These are phyloP conservation scores for Cremastinae sp. DNA, from an alignment of 2,888 invertebrate species.

Conservation along the genomic window DNA sequence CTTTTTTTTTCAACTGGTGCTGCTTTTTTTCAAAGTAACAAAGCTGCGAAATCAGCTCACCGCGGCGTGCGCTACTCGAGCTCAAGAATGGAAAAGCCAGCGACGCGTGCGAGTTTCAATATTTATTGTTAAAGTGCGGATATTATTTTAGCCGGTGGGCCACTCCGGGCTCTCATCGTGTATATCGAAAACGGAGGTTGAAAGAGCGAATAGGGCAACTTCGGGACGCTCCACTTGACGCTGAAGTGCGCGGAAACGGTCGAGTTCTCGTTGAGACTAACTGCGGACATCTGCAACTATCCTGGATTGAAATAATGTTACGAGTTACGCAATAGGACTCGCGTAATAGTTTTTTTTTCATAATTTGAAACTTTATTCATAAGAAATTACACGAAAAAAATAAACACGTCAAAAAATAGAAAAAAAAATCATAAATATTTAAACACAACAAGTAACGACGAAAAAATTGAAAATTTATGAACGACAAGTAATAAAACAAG, in stretches of 20 bases:
- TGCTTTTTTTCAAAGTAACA: slow-evolving; percentile 25
- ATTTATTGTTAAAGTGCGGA: slow-evolving; percentile 57
- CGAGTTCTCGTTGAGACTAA: slow-evolving; percentile 38
- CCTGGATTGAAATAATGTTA: slow-evolving; percentile 5
- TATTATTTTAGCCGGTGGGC: slow-evolving; percentile 72
- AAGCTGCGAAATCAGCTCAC: slow-evolving; percentile 42
- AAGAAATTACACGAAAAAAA: neutral
- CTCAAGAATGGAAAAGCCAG: slow-evolving; percentile 65
- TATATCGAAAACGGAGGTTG: slow-evolving; percentile 51
- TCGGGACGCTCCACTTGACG: slow-evolving; percentile 73
- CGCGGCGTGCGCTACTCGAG: slow-evolving; percentile 47
- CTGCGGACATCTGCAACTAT: slow-evolving; percentile 73
- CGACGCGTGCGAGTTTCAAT: slow-evolving; percentile 72
- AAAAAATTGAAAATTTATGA: too few relatives aligned
- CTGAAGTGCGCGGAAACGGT: slow-evolving; percentile 69
- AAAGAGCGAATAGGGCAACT: slow-evolving; percentile 18
- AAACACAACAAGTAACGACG: too few relatives aligned
- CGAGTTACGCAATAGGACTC: too few relatives aligned
- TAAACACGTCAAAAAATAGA: neutral
- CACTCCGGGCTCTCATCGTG: slow-evolving; percentile 68
- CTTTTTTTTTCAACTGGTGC: slow-evolving; percentile 2
- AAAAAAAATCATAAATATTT: too few relatives aligned
- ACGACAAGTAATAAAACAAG: slow-evolving; percentile 29
- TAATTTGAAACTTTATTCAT: neutral
- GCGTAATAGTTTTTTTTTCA: neutral